A percentile compares a stretch with the other conserved stretches of the same genome.
These are phyloP conservation scores for Diceros bicornis DNA, from an alignment of 2,797 vertebrate species.

Conservation along the genomic window DNA sequence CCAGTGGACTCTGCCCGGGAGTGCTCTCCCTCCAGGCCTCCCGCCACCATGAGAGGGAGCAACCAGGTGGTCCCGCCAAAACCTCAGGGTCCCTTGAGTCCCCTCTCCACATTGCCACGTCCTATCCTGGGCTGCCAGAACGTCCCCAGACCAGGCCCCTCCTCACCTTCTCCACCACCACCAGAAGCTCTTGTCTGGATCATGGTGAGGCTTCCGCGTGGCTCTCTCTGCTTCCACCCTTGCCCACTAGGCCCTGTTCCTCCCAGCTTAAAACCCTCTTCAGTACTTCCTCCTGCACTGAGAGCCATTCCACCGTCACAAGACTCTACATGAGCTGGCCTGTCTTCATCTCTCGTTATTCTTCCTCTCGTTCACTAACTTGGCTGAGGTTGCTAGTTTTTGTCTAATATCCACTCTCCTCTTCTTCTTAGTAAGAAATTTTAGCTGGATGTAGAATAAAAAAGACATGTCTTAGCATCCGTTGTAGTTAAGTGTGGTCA, in stretches of 20 bases:
- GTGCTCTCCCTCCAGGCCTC: too few species aligned
- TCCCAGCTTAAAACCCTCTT: background rate
- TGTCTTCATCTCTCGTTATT: too few species aligned
- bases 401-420: background rate
- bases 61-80: background rate
- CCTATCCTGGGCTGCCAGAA: too few species aligned
- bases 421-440: background rate
- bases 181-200: rapidly evolving
- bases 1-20: rapidly evolving
- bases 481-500: background rate
- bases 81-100: too few species aligned
- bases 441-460: too few species aligned
- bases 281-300: rapidly evolving
- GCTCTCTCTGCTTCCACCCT: background rate
- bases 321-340: rapidly evolving
- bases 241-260: background rate
- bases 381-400: background rate
- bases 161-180: too few species aligned
- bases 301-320: background rate
- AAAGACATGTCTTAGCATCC: too few species aligned
- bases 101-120: background rate
- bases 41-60: background rate
- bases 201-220: rapidly evolving
- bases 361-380: background rate
- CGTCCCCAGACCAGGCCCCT: background rate